Evolutionary conservation across 2,797 vertebrate species (phyloP).

Genomic region (Micrastur ruficollis): DNA sequence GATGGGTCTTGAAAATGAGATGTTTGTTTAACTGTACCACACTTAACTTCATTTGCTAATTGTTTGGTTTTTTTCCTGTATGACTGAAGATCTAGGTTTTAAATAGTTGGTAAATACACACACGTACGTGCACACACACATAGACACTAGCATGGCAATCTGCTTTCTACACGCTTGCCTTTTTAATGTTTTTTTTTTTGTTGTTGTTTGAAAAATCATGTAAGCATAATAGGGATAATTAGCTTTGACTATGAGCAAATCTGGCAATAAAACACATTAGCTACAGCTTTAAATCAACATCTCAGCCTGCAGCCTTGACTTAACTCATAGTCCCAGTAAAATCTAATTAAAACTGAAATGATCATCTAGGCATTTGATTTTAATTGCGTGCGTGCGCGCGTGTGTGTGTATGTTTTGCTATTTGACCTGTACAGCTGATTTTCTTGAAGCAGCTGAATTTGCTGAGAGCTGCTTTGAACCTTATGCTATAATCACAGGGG

Average conservation of each 20-base stretch:
- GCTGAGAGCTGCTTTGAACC: background rate
- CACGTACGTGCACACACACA: background rate
- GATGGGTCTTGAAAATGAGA: background rate
- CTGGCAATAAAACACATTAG: conserved; percentile 66
- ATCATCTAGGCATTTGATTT: conserved; percentile 55
- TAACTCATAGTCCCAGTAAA: conserved; percentile 54
- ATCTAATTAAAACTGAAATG: conserved; percentile 68
- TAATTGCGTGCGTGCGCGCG: background rate
- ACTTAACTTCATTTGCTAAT: conserved; percentile 3
- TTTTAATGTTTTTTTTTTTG: background rate
- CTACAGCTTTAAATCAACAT: conserved; percentile 69
- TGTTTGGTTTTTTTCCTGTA: background rate
- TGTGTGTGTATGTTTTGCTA: background rate
- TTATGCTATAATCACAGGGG: background rate
- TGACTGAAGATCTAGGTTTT: background rate
- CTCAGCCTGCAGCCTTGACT: conserved; percentile 48
- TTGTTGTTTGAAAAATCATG: conserved; percentile 49
- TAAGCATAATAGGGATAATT: conserved; percentile 69
- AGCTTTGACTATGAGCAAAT: conserved; percentile 66
- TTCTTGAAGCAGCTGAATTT: background rate
- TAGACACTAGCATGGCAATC: background rate
- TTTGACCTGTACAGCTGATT: background rate
- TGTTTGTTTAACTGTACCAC: background rate
- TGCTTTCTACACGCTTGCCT: background rate
- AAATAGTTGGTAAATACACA: background rate